phyloP scores from a whole-genome alignment of 2,113 vertebrate genomes.

The Pomatostomus ruficeps region DNA sequence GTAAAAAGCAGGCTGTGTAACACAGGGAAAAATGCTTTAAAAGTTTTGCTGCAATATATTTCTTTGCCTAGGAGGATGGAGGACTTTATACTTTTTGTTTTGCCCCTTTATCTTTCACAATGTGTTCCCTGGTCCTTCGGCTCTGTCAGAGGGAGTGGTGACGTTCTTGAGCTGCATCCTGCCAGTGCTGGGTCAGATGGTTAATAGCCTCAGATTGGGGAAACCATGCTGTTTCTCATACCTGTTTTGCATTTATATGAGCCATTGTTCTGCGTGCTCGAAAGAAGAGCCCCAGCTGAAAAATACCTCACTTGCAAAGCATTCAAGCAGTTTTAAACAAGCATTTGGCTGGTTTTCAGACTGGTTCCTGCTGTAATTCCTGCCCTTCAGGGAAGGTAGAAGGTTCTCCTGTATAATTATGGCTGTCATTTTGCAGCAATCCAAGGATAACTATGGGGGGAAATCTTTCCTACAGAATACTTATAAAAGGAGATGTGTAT shows the following conservation, averaged over 20 bases:
- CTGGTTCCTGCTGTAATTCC: neutral
- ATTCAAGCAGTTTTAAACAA: conserved; percentile 10
- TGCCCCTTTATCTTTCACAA: neutral
- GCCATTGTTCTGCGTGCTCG: conserved; percentile 12
- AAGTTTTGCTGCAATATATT: neutral
- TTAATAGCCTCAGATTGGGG: conserved; percentile 53
- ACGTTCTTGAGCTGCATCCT: conserved; percentile 27
- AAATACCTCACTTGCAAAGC: neutral
- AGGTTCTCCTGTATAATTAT: neutral
- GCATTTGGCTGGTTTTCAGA: conserved; percentile 11
- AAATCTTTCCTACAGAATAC: neutral
- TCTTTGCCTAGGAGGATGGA: neutral
- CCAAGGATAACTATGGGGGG: neutral
- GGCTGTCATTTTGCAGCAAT: neutral
- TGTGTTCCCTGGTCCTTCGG: neutral
- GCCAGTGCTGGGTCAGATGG: conserved; percentile 42
- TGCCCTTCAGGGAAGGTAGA: neutral
- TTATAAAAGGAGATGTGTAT: neutral
- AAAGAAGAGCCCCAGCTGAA: conserved; percentile 44
- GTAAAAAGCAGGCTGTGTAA: conserved; percentile 36
- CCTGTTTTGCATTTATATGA: conserved; percentile 69
- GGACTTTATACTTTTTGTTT: neutral
- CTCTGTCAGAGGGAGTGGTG: neutral
- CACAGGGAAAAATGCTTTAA: neutral
- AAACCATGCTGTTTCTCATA: conserved; percentile 4